phyloP scores from a whole-genome alignment of 1,140 invertebrate species.

The Agraylea sexmaculata region DNA sequence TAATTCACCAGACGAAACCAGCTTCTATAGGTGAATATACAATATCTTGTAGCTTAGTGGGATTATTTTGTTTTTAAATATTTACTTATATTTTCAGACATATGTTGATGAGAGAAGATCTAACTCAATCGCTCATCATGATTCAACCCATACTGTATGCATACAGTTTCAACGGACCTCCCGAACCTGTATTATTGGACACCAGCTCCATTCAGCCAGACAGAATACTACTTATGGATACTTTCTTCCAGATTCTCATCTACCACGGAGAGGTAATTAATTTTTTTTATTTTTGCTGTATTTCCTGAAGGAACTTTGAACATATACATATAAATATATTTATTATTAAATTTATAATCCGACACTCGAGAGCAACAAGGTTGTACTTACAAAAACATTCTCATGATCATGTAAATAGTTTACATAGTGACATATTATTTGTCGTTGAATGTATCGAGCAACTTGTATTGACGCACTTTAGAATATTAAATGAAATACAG shows the following conservation, averaged over 20 bases:
- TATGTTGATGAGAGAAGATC: slow-evolving; percentile 93
- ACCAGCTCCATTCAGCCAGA: slow-evolving; percentile 96
- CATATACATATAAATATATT: slow-evolving; percentile 7
- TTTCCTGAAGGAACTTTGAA: slow-evolving; percentile 2
- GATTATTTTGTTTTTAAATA: slow-evolving; percentile 5
- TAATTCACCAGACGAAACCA: slow-evolving; percentile 99
- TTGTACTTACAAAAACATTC: no score
- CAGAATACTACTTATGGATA: slow-evolving; percentile 97
- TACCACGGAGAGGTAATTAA: slow-evolving; percentile 88
- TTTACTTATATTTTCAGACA: slow-evolving; percentile 51
- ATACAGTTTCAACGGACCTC: slow-evolving; percentile 95
- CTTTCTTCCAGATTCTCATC: slow-evolving; percentile 99
- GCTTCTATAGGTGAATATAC: slow-evolving; percentile 80
- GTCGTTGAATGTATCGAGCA: no score
- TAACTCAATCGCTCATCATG: slow-evolving; percentile 97
- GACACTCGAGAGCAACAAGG: no score
- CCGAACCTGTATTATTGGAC: slow-evolving; percentile 94
- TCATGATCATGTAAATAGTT: no score
- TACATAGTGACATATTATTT: no score
- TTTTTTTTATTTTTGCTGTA: slow-evolving; percentile 6
- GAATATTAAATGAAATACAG: no score
- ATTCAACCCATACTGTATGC: slow-evolving; percentile 98
- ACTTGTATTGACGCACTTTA: no score
- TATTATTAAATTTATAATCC: no score
- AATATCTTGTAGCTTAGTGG: no score